These are phyloP conservation scores for Cryptocheilus praepositus DNA, from an alignment of 2,888 invertebrate species.

Conservation along the genomic window DNA sequence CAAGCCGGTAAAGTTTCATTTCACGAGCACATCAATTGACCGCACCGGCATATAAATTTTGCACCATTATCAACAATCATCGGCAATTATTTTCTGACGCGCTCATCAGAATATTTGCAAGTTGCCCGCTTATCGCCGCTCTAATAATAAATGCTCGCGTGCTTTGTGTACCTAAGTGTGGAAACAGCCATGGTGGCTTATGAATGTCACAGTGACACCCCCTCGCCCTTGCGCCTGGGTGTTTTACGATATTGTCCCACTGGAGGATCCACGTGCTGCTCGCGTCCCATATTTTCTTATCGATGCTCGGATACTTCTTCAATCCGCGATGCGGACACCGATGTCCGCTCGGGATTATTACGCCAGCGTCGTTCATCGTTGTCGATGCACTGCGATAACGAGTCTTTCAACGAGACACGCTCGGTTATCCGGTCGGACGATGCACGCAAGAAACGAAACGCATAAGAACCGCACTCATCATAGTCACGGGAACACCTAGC, in stretches of 20 bases:
- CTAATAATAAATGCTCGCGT: no score
- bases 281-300: constrained; percentile 74
- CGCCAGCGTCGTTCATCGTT: constrained; percentile 62
- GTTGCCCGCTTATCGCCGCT: no score
- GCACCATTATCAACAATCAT: no score
- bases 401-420: background rate
- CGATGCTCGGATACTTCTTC: constrained; percentile 70
- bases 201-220: constrained; percentile 75
- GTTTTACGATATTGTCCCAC: constrained; percentile 77
- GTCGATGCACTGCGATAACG: background rate
- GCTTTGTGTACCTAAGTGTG: constrained; percentile 65
- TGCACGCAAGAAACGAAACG: no score
- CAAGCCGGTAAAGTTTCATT: no score
- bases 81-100: no score
- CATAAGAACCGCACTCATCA: no score
- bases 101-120: no score
- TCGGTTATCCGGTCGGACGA: background rate
- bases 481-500: no score
- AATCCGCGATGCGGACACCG: constrained; percentile 69
- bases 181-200: constrained; percentile 71
- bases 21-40: no score
- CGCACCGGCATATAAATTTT: no score
- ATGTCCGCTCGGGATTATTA: constrained; percentile 60
- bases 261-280: constrained; percentile 77
- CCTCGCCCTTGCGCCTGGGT: constrained; percentile 74